Base-by-base conservation (phyloP, 2,113 vertebrate species). In the Oryzias woworae region DNA sequence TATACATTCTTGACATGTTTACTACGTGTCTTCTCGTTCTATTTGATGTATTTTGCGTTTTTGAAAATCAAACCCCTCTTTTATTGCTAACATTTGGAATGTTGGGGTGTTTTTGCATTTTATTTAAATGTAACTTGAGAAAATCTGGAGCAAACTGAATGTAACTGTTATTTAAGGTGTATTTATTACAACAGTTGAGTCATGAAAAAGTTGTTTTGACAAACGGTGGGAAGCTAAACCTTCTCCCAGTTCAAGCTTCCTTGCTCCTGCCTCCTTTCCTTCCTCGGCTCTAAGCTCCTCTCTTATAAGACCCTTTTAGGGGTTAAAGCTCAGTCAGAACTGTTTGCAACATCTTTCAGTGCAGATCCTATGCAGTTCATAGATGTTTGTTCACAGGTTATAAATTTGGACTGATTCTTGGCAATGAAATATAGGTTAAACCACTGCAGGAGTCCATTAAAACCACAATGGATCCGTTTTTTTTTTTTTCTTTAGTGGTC, bases 271-370 rank as follows among this genome's bases (percentile, higher is more conserved):
- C 65, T 60, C 52, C 14, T n/a, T 47, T 7, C n/a, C 45, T 6
- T n/a, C 51, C 61, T 53, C 52, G 36, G 46, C 58, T 59, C 43
- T 62, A 52, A 71, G 65, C 64, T 66, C 63, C 64, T 55, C 75
- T 64, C 55, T 74, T 71, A 79, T 65, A 75, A 80, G 58, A 66
- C 42, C 60, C 66, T 78, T 76, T 53, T 53, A 65, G 67, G 43
- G 80, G 80, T 77, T 81, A 83, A 75, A 53, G 15, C 46, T 36
- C 31, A 36, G 7, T 36, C 23, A 7, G 50, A 18, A 28, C 36
- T 61, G 59, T 65, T 63, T 53, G 47, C 53, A 65, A 31, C 65
- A 53, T 78, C 42, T 66, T 7, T 17, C n/a, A 28, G 74, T 50
- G 36, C 18, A 13, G 52, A 2, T 15, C 59, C 45, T 28, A 51